Percentiles rank a stretch among this genome's conserved stretches.
Evolutionary conservation across 2,888 invertebrate genomes (phyloP).

Genomic region (Petrolisthes manimaculis): DNA sequence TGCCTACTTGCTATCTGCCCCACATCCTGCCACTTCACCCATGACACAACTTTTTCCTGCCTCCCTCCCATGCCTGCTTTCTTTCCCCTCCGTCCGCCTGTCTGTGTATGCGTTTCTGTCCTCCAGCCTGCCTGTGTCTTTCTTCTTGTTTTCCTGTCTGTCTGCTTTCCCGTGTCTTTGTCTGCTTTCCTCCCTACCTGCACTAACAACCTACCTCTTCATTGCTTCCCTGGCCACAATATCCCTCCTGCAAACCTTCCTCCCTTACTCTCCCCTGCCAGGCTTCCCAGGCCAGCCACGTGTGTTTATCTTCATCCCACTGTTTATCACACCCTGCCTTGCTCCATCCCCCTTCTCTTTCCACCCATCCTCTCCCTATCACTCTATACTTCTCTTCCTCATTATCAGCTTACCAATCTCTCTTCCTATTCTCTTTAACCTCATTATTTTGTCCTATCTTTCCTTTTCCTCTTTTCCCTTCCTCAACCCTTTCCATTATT

Average conservation of each 20-base stretch:
- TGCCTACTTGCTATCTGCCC: background rate
- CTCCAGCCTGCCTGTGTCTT: background rate
- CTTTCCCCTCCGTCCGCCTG: background rate
- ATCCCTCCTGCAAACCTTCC: background rate
- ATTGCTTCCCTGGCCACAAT: background rate
- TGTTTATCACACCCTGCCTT: background rate
- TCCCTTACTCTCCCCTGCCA: background rate
- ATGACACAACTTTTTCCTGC: background rate
- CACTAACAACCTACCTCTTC: background rate
- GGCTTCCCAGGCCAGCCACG: background rate
- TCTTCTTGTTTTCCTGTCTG: background rate
- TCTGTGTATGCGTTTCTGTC: background rate
- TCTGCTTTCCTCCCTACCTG: conserved; percentile 1
- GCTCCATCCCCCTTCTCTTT: background rate
- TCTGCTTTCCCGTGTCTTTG: background rate
- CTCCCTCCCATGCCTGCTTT: background rate
- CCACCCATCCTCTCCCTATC: background rate
- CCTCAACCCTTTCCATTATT: background rate
- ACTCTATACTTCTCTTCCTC: background rate
- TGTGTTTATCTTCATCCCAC: no score
- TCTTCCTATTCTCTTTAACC: background rate
- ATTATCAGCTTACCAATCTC: background rate
- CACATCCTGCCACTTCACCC: background rate
- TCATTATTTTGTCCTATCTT: background rate
- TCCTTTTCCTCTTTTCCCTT: background rate